phyloP scores from a whole-genome alignment of 1,140 invertebrate genomes.

The Tribolium castaneum region DNA sequence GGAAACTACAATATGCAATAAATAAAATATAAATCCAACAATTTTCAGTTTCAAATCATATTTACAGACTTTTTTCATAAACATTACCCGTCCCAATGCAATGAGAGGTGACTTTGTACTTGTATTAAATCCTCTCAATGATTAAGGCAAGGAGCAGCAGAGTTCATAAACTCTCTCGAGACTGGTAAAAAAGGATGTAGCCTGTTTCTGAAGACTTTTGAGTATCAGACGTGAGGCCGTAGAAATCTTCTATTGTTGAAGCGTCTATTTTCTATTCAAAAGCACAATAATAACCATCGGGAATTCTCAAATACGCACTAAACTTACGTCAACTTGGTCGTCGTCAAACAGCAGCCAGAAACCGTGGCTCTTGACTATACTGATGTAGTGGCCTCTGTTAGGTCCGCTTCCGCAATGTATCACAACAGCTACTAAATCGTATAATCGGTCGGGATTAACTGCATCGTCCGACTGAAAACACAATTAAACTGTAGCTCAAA shows the following conservation, averaged over 20 bases:
- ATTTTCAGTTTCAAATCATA: slow-evolving; percentile 7
- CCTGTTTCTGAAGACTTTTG: slow-evolving; percentile 99
- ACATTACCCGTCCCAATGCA: slow-evolving; percentile 37
- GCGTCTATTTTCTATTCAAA: slow-evolving; percentile 94
- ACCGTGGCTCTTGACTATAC: slow-evolving; percentile 98
- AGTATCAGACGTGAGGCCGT: slow-evolving; percentile 97
- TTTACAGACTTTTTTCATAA: slow-evolving; percentile 12
- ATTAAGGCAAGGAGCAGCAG: slow-evolving; percentile 55
- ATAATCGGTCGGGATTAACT: slow-evolving; percentile 95
- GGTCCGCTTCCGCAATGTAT: slow-evolving; percentile 99
- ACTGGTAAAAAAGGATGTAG: slow-evolving; percentile 99
- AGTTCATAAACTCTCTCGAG: slow-evolving; percentile 77
- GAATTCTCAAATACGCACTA: no score
- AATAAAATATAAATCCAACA: slow-evolving; percentile 22
- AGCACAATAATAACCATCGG: slow-evolving; percentile 40
- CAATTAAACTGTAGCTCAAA: slow-evolving; percentile 39
- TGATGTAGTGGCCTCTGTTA: slow-evolving; percentile 99
- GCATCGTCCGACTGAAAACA: slow-evolving; percentile 92
- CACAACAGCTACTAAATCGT: slow-evolving; percentile 98
- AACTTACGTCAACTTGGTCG: slow-evolving; percentile 98
- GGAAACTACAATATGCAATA: not conserved
- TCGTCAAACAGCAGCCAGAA: slow-evolving; percentile 99
- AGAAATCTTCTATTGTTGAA: slow-evolving; percentile 99
- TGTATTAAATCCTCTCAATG: slow-evolving; percentile 7
- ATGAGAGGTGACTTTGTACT: slow-evolving; percentile 36